These are phyloP conservation scores for Ictidomys tridecemlineatus DNA, from an alignment of 2,113 vertebrate species.

Conservation along the genomic window DNA sequence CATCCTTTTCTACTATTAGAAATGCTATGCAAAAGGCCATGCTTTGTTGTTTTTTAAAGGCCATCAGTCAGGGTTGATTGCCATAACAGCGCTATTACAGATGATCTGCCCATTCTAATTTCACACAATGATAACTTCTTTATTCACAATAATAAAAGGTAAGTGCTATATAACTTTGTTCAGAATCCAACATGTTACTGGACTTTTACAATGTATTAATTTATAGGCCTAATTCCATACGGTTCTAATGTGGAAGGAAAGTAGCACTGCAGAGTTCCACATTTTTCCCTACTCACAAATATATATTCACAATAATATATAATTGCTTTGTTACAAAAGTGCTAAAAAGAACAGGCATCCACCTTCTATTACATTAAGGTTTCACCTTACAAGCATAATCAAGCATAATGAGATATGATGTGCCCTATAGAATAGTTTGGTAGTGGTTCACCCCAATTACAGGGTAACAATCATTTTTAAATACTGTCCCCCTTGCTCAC, in stretches of 20 bases:
- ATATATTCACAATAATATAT: not conserved
- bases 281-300: not conserved
- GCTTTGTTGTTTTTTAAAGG: slow-evolving; percentile 1
- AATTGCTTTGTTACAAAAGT: not conserved
- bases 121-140: slow-evolving; percentile 10
- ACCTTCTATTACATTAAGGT: not conserved
- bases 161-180: slow-evolving; percentile 28
- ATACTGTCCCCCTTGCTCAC: not conserved
- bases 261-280: not conserved
- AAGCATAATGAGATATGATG: not conserved
- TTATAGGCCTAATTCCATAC: not conserved
- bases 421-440: not conserved
- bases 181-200: not conserved
- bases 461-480: slow-evolving; percentile 2
- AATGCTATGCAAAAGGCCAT: not conserved
- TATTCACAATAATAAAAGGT: not conserved
- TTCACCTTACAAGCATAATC: not conserved
- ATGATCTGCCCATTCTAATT: not conserved
- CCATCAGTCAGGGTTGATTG: not conserved
- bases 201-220: slow-evolving; percentile 31
- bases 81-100: not conserved
- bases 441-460: not conserved
- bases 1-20: not conserved
- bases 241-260: not conserved
- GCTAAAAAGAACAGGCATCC: not conserved